Percentiles rank a stretch among this genome's conserved stretches.
Evolutionary conservation across 30 jellyfish, hydroid and myxozoan species (phyloP).

Genomic region (Chrysaora quinquecirrha): DNA sequence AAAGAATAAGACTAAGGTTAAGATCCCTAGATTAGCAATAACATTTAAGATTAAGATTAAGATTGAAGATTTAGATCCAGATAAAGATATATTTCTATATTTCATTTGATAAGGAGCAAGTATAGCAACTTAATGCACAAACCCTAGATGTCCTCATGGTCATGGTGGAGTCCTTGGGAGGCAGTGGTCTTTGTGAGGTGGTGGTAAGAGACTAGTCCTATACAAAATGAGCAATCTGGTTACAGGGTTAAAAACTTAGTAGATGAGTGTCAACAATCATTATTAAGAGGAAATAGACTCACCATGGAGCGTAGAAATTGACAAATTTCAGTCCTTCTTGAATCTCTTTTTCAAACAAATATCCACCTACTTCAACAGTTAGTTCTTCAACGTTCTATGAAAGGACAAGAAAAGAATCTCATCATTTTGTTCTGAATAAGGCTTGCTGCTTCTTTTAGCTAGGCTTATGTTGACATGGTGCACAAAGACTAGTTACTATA

Average conservation of each 20-base stretch:
- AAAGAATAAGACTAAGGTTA: no score
- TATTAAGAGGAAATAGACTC: background rate
- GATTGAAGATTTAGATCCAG: no score
- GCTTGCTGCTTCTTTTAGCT: background rate
- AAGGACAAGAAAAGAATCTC: background rate
- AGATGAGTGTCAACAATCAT: background rate
- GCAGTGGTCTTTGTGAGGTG: no score
- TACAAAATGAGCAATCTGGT: background rate
- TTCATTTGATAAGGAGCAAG: no score
- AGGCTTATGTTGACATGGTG: background rate
- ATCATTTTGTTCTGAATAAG: background rate
- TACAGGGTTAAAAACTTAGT: background rate
- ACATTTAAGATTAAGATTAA: no score
- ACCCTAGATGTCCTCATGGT: no score
- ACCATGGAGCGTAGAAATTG: conserved; percentile 81
- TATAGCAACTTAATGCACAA: no score
- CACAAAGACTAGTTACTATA: no score
- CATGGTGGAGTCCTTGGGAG: no score
- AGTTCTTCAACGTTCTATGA: conserved; percentile 21
- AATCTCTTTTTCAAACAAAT: conserved; percentile 29
- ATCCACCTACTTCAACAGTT: conserved; percentile 33
- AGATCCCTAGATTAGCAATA: no score
- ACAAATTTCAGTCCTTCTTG: conserved; percentile 50
- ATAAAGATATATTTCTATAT: no score
- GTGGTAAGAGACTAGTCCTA: no score